phyloP scores from a whole-genome alignment of 2,113 vertebrate species.

The Oreochromis tanganicae region DNA sequence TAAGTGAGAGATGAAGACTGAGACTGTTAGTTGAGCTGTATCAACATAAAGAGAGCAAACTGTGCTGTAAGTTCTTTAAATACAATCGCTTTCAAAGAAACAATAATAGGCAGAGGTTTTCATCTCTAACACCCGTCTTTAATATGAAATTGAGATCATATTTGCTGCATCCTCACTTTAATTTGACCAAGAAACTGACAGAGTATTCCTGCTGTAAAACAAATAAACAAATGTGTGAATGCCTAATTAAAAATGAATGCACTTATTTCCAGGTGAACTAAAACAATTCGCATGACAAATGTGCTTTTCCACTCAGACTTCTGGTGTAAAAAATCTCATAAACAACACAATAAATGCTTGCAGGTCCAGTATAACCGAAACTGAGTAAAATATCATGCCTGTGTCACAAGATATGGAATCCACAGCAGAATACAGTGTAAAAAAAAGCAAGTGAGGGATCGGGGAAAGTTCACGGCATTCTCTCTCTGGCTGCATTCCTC shows the following conservation, averaged over 20 bases:
- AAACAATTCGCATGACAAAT: neutral
- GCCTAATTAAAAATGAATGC: neutral
- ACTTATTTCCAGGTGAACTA: fast-evolving
- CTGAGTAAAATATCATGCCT: neutral
- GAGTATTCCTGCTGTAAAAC: neutral
- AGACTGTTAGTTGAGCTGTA: neutral
- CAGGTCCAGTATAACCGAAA: fast-evolving
- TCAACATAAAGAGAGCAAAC: neutral
- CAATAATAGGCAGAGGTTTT: neutral
- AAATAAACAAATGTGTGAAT: neutral
- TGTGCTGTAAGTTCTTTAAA: neutral
- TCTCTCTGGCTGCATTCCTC: neutral
- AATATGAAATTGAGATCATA: neutral
- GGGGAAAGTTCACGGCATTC: neutral
- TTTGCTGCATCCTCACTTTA: neutral
- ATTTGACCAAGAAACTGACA: neutral
- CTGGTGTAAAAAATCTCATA: neutral
- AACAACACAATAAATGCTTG: fast-evolving
- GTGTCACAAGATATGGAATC: neutral
- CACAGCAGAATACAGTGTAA: neutral
- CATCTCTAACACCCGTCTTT: fast-evolving
- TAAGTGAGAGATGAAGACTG: neutral
- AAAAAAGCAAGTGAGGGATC: fast-evolving
- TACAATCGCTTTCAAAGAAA: neutral
- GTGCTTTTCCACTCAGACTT: neutral